Conservation (phyloP, 37 sponge, comb jelly and placozoan genomes). For the Spongia lamella region DNA sequence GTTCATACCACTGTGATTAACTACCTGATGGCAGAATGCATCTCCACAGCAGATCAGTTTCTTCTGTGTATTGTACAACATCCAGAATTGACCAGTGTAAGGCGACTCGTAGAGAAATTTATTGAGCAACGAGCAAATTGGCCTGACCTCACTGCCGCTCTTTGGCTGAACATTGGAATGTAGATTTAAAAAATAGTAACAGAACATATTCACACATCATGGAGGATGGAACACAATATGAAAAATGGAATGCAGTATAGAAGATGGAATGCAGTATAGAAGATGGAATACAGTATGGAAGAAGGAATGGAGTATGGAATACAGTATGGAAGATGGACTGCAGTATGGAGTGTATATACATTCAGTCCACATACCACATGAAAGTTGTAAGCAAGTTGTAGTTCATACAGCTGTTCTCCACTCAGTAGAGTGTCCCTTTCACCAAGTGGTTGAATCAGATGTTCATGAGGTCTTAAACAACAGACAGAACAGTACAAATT, state of each 20-base stretch:
- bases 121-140: slow-evolving; percentile 56
- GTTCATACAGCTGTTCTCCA: slow-evolving; percentile 59
- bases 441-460: slow-evolving; percentile 55
- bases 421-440: slow-evolving; percentile 55
- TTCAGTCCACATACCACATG: slow-evolving; percentile 50
- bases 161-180: too few relatives aligned
- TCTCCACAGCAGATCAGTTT: slow-evolving; percentile 74
- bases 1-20: too few relatives aligned
- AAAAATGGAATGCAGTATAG: too few relatives aligned
- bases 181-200: too few relatives aligned
- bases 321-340: neutral
- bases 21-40: slow-evolving; percentile 63
- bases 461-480: slow-evolving; percentile 47
- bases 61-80: slow-evolving; percentile 78
- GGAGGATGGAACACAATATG: too few relatives aligned
- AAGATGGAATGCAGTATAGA: too few relatives aligned
- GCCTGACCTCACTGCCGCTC: slow-evolving; percentile 54
- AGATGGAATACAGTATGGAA: too few relatives aligned
- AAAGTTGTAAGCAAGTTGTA: slow-evolving; percentile 71
- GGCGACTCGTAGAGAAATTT: slow-evolving; percentile 85
- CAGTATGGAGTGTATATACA: neutral
- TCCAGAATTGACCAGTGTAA: slow-evolving; percentile 86
- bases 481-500: neutral
- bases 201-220: too few relatives aligned
- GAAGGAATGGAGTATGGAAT: neutral